These are phyloP conservation scores for Trachymyrmex septentrionalis DNA, from an alignment of 1,140 invertebrate species.

Conservation along the genomic window DNA sequence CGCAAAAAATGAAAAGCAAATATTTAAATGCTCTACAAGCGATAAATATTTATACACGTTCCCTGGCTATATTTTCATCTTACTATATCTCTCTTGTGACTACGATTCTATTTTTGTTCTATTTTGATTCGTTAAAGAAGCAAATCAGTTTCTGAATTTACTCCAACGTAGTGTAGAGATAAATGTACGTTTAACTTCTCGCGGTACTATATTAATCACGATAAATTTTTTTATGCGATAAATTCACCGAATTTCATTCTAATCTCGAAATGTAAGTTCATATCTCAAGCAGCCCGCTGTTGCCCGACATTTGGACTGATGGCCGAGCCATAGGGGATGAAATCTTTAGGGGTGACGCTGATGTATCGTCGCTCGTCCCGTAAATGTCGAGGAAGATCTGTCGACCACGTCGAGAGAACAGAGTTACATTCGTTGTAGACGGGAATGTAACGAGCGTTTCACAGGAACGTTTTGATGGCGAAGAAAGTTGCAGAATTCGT, in stretches of 20 bases:
- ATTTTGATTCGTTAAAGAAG: neutral
- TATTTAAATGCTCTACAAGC: constrained; percentile 26
- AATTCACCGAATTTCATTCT: constrained; percentile 24
- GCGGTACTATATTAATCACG: constrained; percentile 1
- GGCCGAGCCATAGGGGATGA: constrained; percentile 34
- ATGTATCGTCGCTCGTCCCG: constrained; percentile 52
- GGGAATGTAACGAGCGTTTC: constrained; percentile 35
- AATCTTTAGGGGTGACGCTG: constrained; percentile 59
- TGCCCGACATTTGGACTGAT: constrained; percentile 48
- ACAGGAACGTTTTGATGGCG: neutral
- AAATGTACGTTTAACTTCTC: neutral
- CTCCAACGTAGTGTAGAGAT: neutral
- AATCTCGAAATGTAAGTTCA: constrained; percentile 61
- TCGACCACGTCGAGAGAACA: constrained; percentile 47
- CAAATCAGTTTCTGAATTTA: constrained; percentile 9
- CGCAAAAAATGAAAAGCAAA: constrained; percentile 28
- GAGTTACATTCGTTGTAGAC: constrained; percentile 15
- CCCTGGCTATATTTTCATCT: neutral
- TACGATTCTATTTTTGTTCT: neutral
- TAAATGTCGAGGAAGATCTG: constrained; percentile 56
- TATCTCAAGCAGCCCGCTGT: constrained; percentile 45
- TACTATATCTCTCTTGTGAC: neutral
- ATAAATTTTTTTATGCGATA: constrained; percentile 28
- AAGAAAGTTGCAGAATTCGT: constrained; percentile 19
- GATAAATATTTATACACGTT: constrained; percentile 16